Evolutionary conservation across 1,140 invertebrate genomes (phyloP).

Genomic region (Adoxophyes honmai): DNA sequence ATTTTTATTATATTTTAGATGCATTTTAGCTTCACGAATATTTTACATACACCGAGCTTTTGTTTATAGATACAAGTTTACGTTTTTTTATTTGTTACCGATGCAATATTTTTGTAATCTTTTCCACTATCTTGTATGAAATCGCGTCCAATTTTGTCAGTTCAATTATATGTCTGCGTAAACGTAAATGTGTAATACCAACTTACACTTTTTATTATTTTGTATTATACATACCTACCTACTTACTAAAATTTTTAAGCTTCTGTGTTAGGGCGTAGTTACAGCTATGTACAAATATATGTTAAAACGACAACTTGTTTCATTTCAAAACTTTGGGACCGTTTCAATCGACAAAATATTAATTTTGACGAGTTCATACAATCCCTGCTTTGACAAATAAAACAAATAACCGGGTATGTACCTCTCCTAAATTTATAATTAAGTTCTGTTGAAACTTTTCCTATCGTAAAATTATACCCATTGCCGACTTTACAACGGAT

Average conservation of each 20-base stretch:
- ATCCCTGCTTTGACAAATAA: too few relatives aligned
- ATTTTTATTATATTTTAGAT: constrained; percentile 13
- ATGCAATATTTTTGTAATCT: neutral
- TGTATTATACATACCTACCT: too few relatives aligned
- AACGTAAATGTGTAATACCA: neutral
- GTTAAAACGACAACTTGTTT: constrained; percentile 7
- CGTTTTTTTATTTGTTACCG: too few relatives aligned
- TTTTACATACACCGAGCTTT: neutral
- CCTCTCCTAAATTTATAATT: too few relatives aligned
- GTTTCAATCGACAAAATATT: too few relatives aligned
- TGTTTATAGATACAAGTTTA: too few relatives aligned
- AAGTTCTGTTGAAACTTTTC: too few relatives aligned
- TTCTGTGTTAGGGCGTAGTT: constrained; percentile 9
- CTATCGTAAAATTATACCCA: too few relatives aligned
- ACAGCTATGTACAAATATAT: constrained; percentile 12
- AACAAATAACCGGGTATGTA: too few relatives aligned
- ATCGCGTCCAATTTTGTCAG: constrained; percentile 11
- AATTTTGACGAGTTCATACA: too few relatives aligned
- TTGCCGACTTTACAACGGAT: too few relatives aligned
- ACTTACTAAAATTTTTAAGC: neutral
- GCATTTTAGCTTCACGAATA: neutral
- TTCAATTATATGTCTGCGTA: constrained; percentile 6
- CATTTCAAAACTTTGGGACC: neutral
- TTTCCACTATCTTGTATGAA: neutral
- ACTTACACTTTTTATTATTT: constrained; percentile 7